Conservation (phyloP, 1,140 invertebrate species). For the Panagrolaimus sp. region DNA sequence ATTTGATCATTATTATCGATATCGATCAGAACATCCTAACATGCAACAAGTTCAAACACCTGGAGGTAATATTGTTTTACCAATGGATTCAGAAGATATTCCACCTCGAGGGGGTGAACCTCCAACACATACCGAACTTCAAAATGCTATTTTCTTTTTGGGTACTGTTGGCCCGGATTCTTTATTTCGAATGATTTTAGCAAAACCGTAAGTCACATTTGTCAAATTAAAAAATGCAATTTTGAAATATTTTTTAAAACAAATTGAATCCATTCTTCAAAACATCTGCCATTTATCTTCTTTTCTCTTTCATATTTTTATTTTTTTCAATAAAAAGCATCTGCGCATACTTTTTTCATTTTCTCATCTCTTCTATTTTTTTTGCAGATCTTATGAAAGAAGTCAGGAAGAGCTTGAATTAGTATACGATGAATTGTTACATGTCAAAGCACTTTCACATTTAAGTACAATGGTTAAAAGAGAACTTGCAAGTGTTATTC, state of each 20-base stretch:
- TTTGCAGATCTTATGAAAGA: conserved; percentile 68
- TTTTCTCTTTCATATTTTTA: background rate
- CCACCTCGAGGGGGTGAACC: conserved; percentile 62
- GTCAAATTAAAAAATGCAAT: background rate
- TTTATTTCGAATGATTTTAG: conserved; percentile 71
- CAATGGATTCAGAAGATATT: conserved; percentile 7
- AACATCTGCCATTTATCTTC: background rate
- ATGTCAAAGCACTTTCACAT: conserved; percentile 75
- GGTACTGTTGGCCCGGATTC: conserved; percentile 71
- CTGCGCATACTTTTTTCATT: conserved; percentile 1
- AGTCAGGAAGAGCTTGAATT: conserved; percentile 74
- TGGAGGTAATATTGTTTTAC: conserved; percentile 7
- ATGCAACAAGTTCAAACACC: conserved; percentile 24
- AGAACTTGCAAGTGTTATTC: conserved; percentile 72
- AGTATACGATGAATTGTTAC: conserved; percentile 76
- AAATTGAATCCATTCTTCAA: background rate
- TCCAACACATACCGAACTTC: conserved; percentile 33
- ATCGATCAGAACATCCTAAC: conserved; percentile 62
- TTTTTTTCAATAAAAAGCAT: background rate
- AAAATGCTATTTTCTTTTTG: conserved; percentile 64
- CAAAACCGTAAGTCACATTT: conserved; percentile 70
- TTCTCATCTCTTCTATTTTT: too few species aligned
- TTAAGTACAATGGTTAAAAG: conserved; percentile 76
- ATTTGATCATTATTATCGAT: conserved; percentile 53
- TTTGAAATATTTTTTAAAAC: background rate